Evolutionary conservation across 1,140 invertebrate genomes (phyloP), one percentile per base, ranked within the genome.

Genomic region (Tetramorium alpestre): DNA sequence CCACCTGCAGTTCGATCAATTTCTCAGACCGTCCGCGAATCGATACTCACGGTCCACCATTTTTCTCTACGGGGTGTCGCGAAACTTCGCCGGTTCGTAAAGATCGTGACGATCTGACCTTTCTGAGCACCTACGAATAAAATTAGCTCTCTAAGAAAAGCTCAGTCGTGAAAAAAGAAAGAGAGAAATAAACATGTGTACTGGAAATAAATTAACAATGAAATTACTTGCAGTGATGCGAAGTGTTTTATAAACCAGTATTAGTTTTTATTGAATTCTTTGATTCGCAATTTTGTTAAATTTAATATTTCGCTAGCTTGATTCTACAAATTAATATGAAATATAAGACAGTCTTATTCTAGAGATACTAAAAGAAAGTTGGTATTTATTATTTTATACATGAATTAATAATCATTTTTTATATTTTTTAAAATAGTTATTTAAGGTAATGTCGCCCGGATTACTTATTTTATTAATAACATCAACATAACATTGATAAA

Each of bases 1-100:
- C 62, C 88, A 93, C 93, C 94, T 93, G 94, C 94, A 95, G 91
- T 94, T 93, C 92, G 92, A 94, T 95, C 94, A 94, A 95, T 94
- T 94, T 93, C 90, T 85, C 80, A 65, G 69, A 77, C 72, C 51
- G 62, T 87, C 69, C 70, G 51, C 72, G 60, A 76, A 87, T 86
- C 85, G 75, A 80, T 85, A 82, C 65, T 64, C 80, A 87, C 60
- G 69, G 73, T 81, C 67, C 80, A 87, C 64, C 75, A 84, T 75
- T 84, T 84, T 84, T 84, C 56, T 84, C 69, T 84, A 84, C 80
- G n/a, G 80, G 80, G 80, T 84, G 80, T 84, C 80, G 69, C 69
- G 6, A 75, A 75, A 75, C 25, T 38, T 13, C 18, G 41, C 8
- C 49, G 22, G n/a, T 16, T 58, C 2, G 22, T 38, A n/a, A 70